These are phyloP conservation scores for Cosmopolites sordidus DNA, from an alignment of 2,888 invertebrate genomes.

Conservation along the genomic window DNA sequence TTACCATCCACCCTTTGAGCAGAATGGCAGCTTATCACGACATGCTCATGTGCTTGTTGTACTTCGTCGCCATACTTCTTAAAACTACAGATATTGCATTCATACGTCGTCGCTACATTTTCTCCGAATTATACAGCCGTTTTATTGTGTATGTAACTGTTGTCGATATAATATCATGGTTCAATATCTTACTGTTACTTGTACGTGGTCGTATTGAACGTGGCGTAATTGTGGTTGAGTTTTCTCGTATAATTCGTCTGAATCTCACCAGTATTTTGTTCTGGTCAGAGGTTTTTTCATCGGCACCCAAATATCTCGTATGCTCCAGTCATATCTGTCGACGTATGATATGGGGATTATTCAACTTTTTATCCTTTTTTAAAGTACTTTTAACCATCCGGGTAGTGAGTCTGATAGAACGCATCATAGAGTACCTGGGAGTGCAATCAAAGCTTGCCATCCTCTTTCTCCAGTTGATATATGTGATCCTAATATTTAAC, in stretches of 20 bases:
- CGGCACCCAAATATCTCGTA: slow-evolving; percentile 9
- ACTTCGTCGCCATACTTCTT: slow-evolving; percentile 3
- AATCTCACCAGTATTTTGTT: slow-evolving; percentile 10
- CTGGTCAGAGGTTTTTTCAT: slow-evolving; percentile 18
- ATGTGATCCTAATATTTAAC: slow-evolving; percentile 5
- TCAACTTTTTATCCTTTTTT: background rate
- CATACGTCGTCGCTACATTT: background rate
- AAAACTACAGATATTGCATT: slow-evolving; percentile 11
- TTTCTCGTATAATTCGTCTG: slow-evolving; percentile 4
- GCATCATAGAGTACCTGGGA: background rate
- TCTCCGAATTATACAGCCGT: background rate
- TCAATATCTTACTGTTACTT: slow-evolving; percentile 5
- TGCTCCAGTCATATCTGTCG: slow-evolving; percentile 1
- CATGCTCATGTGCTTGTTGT: slow-evolving; percentile 7
- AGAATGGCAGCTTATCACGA: slow-evolving; percentile 8
- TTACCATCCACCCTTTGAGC: slow-evolving; percentile 18
- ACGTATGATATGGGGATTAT: background rate
- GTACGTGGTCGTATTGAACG: slow-evolving; percentile 7
- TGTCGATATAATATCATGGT: slow-evolving; percentile 10
- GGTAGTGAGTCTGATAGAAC: slow-evolving; percentile 1
- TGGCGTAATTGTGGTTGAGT: background rate
- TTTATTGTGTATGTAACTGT: background rate
- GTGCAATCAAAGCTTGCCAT: background rate
- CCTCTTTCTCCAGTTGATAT: slow-evolving; percentile 1
- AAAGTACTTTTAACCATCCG: slow-evolving; percentile 1